These are phyloP conservation scores for Basileuterus tristriatus DNA, from an alignment of 2,797 vertebrate genomes.

Conservation along the genomic window DNA sequence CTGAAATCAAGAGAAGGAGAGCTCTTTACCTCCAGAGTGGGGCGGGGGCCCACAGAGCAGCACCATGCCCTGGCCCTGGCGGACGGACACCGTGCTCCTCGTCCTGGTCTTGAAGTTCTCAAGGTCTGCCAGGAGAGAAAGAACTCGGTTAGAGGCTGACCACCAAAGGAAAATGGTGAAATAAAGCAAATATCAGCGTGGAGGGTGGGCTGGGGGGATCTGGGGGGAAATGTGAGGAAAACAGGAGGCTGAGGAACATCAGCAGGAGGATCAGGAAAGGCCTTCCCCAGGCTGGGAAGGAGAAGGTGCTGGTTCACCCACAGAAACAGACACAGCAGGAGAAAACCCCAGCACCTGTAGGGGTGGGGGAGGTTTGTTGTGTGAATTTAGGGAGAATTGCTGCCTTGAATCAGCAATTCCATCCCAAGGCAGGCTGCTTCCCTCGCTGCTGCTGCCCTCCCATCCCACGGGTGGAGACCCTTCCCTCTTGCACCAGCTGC, in stretches of 20 bases:
- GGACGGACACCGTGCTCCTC: slow-evolving; percentile 90
- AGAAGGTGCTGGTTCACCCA: neutral
- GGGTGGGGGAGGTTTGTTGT: neutral
- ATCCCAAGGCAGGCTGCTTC: neutral
- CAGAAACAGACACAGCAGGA: neutral
- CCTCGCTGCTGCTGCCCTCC: neutral
- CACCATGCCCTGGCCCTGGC: slow-evolving; percentile 95
- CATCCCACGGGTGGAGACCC: neutral
- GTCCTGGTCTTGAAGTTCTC: slow-evolving; percentile 92
- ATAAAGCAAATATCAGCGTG: neutral
- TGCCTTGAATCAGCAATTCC: neutral
- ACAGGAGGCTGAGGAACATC: neutral
- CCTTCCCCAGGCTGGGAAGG: neutral
- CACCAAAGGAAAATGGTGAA: neutral
- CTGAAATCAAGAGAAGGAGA: neutral
- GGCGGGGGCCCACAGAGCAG: slow-evolving; percentile 92
- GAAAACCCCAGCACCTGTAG: neutral
- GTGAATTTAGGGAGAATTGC: neutral
- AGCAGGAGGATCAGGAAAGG: neutral
- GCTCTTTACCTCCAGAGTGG: slow-evolving; percentile 89
- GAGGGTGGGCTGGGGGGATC: neutral
- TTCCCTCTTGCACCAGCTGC: neutral
- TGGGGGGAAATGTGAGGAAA: accelerated
- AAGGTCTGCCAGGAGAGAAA: slow-evolving; percentile 81
- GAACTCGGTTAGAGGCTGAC: neutral